Evolutionary conservation across 2,797 vertebrate species (phyloP).

Genomic region (Erethizon dorsatum): DNA sequence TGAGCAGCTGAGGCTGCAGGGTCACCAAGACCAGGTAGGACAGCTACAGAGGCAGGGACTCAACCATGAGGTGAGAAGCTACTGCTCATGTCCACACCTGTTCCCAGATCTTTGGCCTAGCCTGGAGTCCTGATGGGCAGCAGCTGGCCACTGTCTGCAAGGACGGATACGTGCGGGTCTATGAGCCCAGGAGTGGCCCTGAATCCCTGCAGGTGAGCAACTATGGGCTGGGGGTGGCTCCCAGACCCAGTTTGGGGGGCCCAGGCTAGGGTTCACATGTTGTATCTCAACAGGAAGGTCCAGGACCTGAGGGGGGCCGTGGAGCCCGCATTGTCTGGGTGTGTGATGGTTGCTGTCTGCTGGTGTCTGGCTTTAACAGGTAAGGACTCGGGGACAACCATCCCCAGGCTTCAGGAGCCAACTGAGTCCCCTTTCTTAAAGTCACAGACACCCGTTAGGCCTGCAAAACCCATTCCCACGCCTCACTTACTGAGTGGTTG

Average conservation of each 20-base stretch:
- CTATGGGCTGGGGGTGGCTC: rapidly evolving
- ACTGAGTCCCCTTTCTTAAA: neutral
- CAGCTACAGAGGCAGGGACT: neutral
- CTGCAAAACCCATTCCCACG: neutral
- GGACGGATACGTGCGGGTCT: conserved; percentile 94
- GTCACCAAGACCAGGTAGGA: conserved; percentile 96
- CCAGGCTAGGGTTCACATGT: neutral
- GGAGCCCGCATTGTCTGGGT: conserved; percentile 97
- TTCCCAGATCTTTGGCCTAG: conserved; percentile 95
- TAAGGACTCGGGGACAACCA: conserved; percentile 77
- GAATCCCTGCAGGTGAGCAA: conserved; percentile 92
- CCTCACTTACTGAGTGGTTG: neutral
- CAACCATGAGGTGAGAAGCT: rapidly evolving
- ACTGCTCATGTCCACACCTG: neutral
- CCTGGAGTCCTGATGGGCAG: conserved; percentile 96
- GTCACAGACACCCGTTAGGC: neutral
- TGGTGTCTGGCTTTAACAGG: conserved; percentile 98
- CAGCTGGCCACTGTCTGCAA: conserved; percentile 96
- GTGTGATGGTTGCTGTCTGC: conserved; percentile 92
- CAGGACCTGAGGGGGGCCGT: conserved; percentile 94
- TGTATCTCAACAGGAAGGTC: conserved; percentile 92
- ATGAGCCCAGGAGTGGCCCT: conserved; percentile 92
- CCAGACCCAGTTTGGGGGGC: rapidly evolving
- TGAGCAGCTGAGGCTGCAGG: conserved; percentile 91
- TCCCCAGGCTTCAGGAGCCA: neutral